A percentile compares a stretch with the other conserved stretches of the same genome.
These are phyloP conservation scores for Psettodes erumei DNA, from an alignment of 2,113 vertebrate genomes.

Conservation along the genomic window DNA sequence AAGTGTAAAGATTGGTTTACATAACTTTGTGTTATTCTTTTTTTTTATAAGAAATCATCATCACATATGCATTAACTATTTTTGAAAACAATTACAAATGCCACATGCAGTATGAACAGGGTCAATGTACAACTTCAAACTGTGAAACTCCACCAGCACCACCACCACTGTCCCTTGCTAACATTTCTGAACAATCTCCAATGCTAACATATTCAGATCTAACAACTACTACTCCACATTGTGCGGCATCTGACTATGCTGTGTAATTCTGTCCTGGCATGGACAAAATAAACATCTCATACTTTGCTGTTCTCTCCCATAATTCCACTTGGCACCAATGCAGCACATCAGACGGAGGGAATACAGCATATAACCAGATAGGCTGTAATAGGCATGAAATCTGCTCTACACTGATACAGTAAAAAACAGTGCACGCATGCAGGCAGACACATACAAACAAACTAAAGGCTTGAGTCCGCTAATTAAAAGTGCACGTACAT, in stretches of 20 bases:
- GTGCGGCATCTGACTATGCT: slow-evolving; percentile 21
- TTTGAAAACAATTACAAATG: neutral
- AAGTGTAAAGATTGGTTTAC: neutral
- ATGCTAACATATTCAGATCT: neutral
- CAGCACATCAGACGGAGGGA: slow-evolving; percentile 51
- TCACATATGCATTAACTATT: neutral
- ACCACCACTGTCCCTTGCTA: neutral
- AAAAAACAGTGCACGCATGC: slow-evolving; percentile 7
- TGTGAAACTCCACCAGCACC: too few relatives aligned
- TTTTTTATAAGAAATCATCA: too few relatives aligned
- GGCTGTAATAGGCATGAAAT: slow-evolving; percentile 62
- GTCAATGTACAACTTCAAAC: neutral
- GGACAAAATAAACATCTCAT: slow-evolving; percentile 60
- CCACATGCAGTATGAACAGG: neutral
- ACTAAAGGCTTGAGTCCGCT: slow-evolving; percentile 7
- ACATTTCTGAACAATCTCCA: neutral
- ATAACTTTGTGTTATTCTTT: too few relatives aligned
- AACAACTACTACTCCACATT: neutral
- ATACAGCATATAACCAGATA: slow-evolving; percentile 48
- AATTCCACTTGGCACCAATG: slow-evolving; percentile 70
- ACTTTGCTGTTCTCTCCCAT: slow-evolving; percentile 64
- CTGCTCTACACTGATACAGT: slow-evolving; percentile 55
- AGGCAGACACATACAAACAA: slow-evolving; percentile 3
- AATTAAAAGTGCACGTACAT: neutral
- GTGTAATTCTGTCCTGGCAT: slow-evolving; percentile 46